Percentiles rank a stretch among this genome's conserved stretches.
Evolutionary conservation across 2,113 vertebrate genomes (phyloP).

Genomic region (Salvelinus alpinus): DNA sequence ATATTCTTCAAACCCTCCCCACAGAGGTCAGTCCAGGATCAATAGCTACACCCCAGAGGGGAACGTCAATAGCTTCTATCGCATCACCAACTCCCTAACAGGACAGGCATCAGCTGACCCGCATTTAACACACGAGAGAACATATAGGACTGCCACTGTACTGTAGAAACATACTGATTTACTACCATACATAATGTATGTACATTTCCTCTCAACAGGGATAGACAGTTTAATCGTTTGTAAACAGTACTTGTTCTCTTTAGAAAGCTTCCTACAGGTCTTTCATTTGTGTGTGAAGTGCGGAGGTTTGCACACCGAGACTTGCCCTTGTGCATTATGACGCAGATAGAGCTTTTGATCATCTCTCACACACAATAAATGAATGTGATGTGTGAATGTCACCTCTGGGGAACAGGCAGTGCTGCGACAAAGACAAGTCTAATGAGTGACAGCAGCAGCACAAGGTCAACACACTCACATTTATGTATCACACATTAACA

Average conservation of each 20-base stretch:
- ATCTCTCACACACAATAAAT: neutral
- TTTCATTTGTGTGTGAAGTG: neutral
- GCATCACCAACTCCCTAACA: conserved; percentile 47
- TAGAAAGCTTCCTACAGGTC: too few species aligned
- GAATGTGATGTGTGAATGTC: conserved; percentile 29
- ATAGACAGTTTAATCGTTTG: neutral
- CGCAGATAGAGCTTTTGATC: conserved; percentile 4
- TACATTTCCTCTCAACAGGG: too few species aligned
- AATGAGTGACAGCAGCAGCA: conserved; percentile 20
- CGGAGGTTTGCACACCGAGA: neutral
- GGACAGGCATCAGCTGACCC: conserved; percentile 30
- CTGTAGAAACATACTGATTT: neutral
- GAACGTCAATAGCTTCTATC: conserved; percentile 59
- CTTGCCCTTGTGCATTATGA: conserved; percentile 20
- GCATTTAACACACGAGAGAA: conserved; percentile 27
- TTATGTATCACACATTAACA: neutral
- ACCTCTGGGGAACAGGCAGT: conserved; percentile 29
- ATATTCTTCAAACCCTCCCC: neutral
- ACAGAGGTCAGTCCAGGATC: conserved; percentile 37
- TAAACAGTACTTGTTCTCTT: too few species aligned
- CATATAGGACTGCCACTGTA: conserved; percentile 20
- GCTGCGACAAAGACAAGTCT: neutral
- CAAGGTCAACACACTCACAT: conserved; percentile 8
- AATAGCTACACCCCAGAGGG: conserved; percentile 48
- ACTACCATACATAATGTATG: too few species aligned